Percentiles rank a stretch among this genome's conserved stretches.
Conservation (phyloP, 2,113 vertebrate species). For the Daubentonia madagascariensis region DNA sequence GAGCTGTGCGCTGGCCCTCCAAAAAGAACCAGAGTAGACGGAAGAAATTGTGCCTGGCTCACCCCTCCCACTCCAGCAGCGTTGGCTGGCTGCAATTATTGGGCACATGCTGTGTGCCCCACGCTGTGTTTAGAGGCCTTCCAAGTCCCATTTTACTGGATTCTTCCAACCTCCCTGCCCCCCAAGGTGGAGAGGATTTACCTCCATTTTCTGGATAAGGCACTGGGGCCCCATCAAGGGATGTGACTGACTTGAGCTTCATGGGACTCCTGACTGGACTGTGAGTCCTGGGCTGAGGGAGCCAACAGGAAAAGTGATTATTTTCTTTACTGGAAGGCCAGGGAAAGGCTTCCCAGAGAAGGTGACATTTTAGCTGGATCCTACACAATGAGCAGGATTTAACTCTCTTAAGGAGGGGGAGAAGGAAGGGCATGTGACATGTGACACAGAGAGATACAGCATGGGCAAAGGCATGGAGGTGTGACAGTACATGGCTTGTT, state of each 20-base stretch:
- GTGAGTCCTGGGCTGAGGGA: background rate
- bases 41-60: background rate
- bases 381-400: slow-evolving; percentile 38
- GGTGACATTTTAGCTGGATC: slow-evolving; percentile 14
- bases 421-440: background rate
- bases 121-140: background rate
- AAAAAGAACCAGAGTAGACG: background rate
- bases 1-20: background rate
- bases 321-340: slow-evolving; percentile 20
- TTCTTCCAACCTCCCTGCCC: too few relatives aligned
- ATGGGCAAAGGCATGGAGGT: background rate
- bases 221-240: background rate
- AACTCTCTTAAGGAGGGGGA: background rate
- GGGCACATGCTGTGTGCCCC: background rate
- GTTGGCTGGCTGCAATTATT: background rate
- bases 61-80: background rate
- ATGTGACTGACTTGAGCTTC: background rate
- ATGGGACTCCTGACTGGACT: background rate
- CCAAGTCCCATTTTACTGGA: background rate
- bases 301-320: slow-evolving; percentile 31
- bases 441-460: background rate
- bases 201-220: background rate
- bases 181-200: background rate
- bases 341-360: slow-evolving; percentile 21
- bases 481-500: background rate